These are phyloP conservation scores for Diachasma alloeum DNA, from an alignment of 1,140 invertebrate genomes.

Conservation along the genomic window DNA sequence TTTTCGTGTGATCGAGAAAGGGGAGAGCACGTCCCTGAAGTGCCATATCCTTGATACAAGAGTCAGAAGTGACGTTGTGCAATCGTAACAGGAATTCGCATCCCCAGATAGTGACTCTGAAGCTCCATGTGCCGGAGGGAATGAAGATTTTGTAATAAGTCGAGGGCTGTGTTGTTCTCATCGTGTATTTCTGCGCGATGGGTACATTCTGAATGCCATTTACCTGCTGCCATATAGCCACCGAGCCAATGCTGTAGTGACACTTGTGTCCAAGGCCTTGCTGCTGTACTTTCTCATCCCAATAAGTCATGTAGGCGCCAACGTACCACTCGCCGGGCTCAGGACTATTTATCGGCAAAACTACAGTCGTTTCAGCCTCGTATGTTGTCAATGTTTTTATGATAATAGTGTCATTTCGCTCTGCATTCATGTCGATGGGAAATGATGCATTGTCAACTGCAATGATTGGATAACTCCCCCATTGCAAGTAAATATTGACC, in stretches of 20 bases:
- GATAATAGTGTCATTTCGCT: conserved; percentile 50
- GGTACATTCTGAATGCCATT: conserved; percentile 59
- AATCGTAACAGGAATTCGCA: conserved; percentile 58
- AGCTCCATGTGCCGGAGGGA: conserved; percentile 63
- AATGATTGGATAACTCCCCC: conserved; percentile 71
- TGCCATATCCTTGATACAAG: conserved; percentile 60
- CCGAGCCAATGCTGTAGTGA: conserved; percentile 67
- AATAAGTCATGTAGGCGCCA: conserved; percentile 66
- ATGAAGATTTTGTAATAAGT: conserved; percentile 68
- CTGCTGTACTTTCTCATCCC: conserved; percentile 67
- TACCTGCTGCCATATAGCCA: conserved; percentile 64
- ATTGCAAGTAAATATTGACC: conserved; percentile 67
- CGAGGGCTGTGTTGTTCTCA: conserved; percentile 55
- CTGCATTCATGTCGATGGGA: conserved; percentile 55
- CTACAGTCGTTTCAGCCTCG: conserved; percentile 57
- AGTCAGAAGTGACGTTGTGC: conserved; percentile 33
- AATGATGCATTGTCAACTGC: conserved; percentile 63
- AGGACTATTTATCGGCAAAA: conserved; percentile 65
- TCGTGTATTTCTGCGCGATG: conserved; percentile 49
- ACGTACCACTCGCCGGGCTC: conserved; percentile 70
- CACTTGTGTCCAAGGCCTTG: conserved; percentile 64
- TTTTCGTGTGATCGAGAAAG: conserved; percentile 51
- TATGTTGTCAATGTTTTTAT: conserved; percentile 60
- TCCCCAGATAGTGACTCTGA: conserved; percentile 61
- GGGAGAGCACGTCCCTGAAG: conserved; percentile 60